Conservation (phyloP, 1,140 invertebrate species). For the Microvelia longipes region DNA sequence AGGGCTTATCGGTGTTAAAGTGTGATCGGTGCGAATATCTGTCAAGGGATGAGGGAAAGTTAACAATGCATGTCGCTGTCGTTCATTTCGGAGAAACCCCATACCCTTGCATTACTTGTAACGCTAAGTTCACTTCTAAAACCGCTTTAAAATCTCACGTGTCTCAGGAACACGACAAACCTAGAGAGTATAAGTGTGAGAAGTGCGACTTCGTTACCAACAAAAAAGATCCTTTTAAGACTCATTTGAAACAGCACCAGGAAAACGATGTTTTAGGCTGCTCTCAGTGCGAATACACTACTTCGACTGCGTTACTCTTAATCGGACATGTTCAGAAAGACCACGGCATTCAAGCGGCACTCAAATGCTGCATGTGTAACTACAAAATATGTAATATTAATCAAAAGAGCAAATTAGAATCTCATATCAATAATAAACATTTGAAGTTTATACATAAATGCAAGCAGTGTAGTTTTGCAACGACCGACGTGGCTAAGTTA, state of each 20-base stretch:
- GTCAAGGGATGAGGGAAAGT: background rate
- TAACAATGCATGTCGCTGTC: background rate
- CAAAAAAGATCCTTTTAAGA: background rate
- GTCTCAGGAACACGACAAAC: background rate
- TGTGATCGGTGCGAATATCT: slow-evolving; percentile 2
- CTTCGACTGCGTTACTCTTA: background rate
- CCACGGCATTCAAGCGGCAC: background rate
- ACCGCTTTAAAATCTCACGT: background rate
- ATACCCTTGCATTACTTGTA: background rate
- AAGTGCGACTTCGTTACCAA: background rate
- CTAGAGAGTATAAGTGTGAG: background rate
- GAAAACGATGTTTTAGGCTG: background rate
- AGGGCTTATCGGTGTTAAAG: background rate
- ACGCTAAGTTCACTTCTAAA: background rate
- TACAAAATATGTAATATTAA: background rate
- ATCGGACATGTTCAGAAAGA: background rate
- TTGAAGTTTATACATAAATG: background rate
- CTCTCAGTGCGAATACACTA: background rate
- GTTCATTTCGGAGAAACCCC: background rate
- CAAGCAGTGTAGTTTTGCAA: background rate
- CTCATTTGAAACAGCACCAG: background rate
- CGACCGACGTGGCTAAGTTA: background rate
- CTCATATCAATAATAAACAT: background rate
- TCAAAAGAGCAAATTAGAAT: background rate
- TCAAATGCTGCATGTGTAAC: background rate